Evolutionary conservation across 2,888 invertebrate species (phyloP), one percentile per base, ranked within the genome.

Genomic region (Spodoptera littoralis): DNA sequence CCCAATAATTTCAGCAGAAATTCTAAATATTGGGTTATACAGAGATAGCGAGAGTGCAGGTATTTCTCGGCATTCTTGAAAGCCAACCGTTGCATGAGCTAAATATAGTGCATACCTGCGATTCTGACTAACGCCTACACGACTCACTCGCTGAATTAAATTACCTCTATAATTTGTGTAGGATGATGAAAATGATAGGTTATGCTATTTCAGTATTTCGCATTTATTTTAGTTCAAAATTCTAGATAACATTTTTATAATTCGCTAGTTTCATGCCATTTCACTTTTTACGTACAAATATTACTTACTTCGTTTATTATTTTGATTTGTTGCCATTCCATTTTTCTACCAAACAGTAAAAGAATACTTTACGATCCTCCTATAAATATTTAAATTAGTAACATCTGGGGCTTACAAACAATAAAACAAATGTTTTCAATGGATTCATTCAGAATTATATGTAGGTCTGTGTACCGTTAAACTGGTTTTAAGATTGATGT

Each of bases 401-500:
- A 8, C 8, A 36, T 18, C 36, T 9, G 36, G 36, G 8, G 9
- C 36, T 36, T 24, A n/a, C 9, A n/a, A 42, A 12, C 9, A 11
- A 27, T 11, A n/a, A 24, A 64, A 36, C 11, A 18, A 41, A 65
- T 4, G 3, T 13, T 48, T 42, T 13, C 9, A n/a, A 49, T 11
- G 12, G 18, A 44, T 46, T 44, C 13, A 47, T 11, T 11, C 11
- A 50, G 13, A 64, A 70, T 63, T 43, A 70, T 46, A 18, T 43
- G 70, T 41, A 43, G 45, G 27, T 51, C 47, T 47, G 48, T 47
- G 41, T 42, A 57, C 44, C 44, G 48, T 64, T 60, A 60, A 58
- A 59, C 36, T 43, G 56, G 55, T 49, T 68, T 53, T 61, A 60
- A 70, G 69, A 69, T 74, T 68, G 71, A 77, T 77, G 65, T 62